Base-by-base conservation (phyloP, 2,113 vertebrate genomes). In the Emydocephalus ijimae region DNA sequence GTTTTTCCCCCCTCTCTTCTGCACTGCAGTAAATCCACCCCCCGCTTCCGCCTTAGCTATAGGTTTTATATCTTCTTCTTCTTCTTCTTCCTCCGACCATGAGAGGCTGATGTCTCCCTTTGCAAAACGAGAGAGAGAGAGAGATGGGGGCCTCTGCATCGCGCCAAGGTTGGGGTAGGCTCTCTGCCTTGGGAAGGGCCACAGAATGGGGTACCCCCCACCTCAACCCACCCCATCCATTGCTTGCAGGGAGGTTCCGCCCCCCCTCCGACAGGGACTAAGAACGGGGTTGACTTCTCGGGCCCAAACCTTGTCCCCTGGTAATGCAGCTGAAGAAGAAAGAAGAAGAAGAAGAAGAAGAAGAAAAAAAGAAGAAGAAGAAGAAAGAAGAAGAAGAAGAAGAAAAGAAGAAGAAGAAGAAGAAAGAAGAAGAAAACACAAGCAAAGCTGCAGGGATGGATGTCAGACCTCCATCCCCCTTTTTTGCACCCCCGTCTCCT, bases 401-500 rank as follows among this genome's bases (percentile, higher is more conserved):
- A 39, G 39, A 39, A 39, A 39, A 81, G n/a, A 64, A 29, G 55
- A 26, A 24, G 24, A 1, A 10, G 1, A 0, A 29, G 48, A 2
- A 61, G 45, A 5, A 5, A 61, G 45, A 5, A 45, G 45, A 24
- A 1, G 1, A 64, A 4, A 4, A 2, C 18, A 56, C 1, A 15
- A 18, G n/a, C 7, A 34, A 11, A 74, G n/a, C n/a, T 7, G 29
- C n/a, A 18, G 6, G 1, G n/a, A 74, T 74, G 5, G 69, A 20
- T 15, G 69, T 34, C 2, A 81, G 6, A 3, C 15, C 0, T 15
- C 0, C 15, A 4, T 7, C 0, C 20, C 6, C 8, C 23, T 10
- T 64, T 43, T 50, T 50, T 50, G 48, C 45, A 5, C 7, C 1
- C 48, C 7, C 7, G 8, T 8, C 48, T 9, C 48, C 48, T 50